These are phyloP conservation scores for Holocentrus rufus DNA, from an alignment of 2,797 vertebrate genomes.

Conservation along the genomic window DNA sequence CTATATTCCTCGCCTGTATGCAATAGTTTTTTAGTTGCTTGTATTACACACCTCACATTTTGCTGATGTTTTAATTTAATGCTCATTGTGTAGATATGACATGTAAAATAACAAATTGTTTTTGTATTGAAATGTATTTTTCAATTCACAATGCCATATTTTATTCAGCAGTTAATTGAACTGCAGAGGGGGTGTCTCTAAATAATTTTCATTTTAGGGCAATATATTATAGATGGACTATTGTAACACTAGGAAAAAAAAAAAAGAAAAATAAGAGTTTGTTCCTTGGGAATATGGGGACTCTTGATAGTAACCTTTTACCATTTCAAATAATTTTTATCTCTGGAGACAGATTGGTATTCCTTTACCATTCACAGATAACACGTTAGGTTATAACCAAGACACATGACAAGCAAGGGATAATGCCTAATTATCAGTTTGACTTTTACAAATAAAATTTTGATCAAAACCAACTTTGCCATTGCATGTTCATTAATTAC, in stretches of 20 bases:
- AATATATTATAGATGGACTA: conserved; percentile 5
- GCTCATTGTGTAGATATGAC: conserved; percentile 68
- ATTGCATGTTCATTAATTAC: background rate
- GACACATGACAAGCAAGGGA: conserved; percentile 25
- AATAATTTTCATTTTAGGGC: conserved; percentile 6
- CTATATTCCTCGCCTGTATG: conserved; percentile 38
- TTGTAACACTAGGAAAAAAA: conserved; percentile 54
- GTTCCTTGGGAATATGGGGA: conserved; percentile 21
- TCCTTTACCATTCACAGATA: conserved; percentile 24
- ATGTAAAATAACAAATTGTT: conserved; percentile 66
- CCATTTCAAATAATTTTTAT: conserved; percentile 23
- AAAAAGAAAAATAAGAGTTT: background rate
- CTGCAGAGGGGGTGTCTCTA: conserved; percentile 25
- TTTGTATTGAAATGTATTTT: conserved; percentile 67
- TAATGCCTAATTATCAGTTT: conserved; percentile 35
- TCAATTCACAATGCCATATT: conserved; percentile 54
- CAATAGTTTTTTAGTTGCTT: conserved; percentile 54
- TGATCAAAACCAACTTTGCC: conserved; percentile 38
- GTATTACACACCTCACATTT: conserved; percentile 57
- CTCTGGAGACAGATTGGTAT: conserved; percentile 25
- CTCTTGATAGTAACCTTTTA: conserved; percentile 17
- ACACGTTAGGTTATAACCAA: conserved; percentile 7
- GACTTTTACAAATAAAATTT: conserved; percentile 59
- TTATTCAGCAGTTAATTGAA: conserved; percentile 46
- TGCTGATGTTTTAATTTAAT: conserved; percentile 68